Percentiles rank a stretch among this genome's conserved stretches.
These are phyloP conservation scores for Zosterops lateralis DNA, from an alignment of 2,113 vertebrate genomes.

Conservation along the genomic window DNA sequence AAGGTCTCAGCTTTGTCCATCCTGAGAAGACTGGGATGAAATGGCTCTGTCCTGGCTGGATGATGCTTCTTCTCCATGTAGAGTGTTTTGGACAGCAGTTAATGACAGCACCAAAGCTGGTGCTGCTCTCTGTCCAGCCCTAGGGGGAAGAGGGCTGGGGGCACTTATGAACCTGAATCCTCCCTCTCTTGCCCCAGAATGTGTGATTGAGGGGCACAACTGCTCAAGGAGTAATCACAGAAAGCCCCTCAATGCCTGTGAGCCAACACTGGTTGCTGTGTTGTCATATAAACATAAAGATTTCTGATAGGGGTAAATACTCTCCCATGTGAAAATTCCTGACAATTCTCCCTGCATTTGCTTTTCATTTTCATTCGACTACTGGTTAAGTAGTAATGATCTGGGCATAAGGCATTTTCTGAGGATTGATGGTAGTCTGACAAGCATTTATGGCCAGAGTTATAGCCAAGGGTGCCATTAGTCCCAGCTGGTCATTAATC, in stretches of 20 bases:
- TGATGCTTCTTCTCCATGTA: neutral
- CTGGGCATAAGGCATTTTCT: neutral
- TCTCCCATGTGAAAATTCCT: neutral
- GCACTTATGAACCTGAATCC: neutral
- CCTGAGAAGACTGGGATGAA: neutral
- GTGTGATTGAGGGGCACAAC: neutral
- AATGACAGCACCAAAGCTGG: neutral
- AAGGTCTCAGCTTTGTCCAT: neutral
- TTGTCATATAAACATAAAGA: neutral
- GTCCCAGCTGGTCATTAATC: constrained; percentile 48
- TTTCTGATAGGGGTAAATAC: neutral
- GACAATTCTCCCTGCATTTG: neutral
- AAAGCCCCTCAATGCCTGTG: neutral
- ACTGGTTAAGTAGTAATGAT: neutral
- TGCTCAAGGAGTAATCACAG: neutral
- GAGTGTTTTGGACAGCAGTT: neutral
- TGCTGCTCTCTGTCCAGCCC: neutral
- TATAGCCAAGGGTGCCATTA: constrained; percentile 50
- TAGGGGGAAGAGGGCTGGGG: neutral
- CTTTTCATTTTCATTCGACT: constrained; percentile 21
- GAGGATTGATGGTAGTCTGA: constrained; percentile 10
- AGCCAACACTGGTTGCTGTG: neutral
- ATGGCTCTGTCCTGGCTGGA: neutral
- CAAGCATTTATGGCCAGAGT: constrained; percentile 27
- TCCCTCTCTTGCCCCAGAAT: neutral